Evolutionary conservation across 2,888 invertebrate genomes (phyloP).

Genomic region (Thecocarcelia acutangulata): DNA sequence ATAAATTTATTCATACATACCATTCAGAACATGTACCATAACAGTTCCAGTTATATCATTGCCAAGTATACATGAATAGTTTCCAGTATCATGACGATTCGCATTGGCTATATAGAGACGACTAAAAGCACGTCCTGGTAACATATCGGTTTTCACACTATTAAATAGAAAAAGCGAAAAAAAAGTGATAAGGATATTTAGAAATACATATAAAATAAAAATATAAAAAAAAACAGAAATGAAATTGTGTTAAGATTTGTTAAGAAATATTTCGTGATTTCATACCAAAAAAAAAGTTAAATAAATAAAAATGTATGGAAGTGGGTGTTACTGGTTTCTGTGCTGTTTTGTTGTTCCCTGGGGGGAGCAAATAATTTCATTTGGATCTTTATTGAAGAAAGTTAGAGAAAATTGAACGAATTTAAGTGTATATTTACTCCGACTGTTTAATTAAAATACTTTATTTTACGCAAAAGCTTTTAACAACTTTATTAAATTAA

Average conservation of each 20-base stretch:
- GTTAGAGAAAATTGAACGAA: too few relatives aligned
- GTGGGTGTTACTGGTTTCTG: too few relatives aligned
- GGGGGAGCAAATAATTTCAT: too few relatives aligned
- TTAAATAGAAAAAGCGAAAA: slow-evolving; percentile 39
- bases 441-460: too few relatives aligned
- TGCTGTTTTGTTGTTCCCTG: too few relatives aligned
- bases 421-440: too few relatives aligned
- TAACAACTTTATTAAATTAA: too few relatives aligned
- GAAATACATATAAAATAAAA: background rate
- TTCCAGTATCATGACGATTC: slow-evolving; percentile 89
- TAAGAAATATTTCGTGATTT: slow-evolving; percentile 20
- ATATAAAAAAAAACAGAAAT: slow-evolving; percentile 10
- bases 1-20: slow-evolving; percentile 81
- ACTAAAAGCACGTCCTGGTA: slow-evolving; percentile 87
- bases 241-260: slow-evolving; percentile 9
- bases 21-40: slow-evolving; percentile 89
- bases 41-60: slow-evolving; percentile 88
- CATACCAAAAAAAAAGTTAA: too few relatives aligned
- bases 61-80: slow-evolving; percentile 89
- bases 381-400: too few relatives aligned
- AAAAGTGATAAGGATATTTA: slow-evolving; percentile 6
- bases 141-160: slow-evolving; percentile 91
- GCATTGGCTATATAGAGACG: slow-evolving; percentile 91
- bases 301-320: background rate
- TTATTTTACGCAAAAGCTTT: too few relatives aligned